Base-by-base conservation (phyloP, 1,140 invertebrate genomes). In the Ips nitidus region DNA sequence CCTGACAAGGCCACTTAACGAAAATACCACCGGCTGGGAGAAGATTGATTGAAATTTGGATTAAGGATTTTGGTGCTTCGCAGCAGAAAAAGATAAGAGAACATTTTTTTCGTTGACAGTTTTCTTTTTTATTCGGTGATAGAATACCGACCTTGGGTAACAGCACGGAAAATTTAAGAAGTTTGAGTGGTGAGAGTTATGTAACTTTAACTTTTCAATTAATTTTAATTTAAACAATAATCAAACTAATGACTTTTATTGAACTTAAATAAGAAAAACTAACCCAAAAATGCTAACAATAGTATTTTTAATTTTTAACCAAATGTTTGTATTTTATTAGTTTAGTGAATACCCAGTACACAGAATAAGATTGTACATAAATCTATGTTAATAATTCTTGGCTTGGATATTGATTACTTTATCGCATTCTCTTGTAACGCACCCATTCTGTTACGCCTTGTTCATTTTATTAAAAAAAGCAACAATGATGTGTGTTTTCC, bases 31-130 rank as follows among this genome's bases (percentile, higher is more conserved):
- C 47, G 8, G 7, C 22, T 59, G 38, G 57, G 41, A 55, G 5
- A 59, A 61, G 59, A 61, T 61, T 61, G 47, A 61, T 61, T 61
- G 59, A 61, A 47, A 61, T 61, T 61, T 61, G 59, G 59, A 61
- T 61, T 61, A 61, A 39, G 45, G 42, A 50, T 61, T 61, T 61
- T 37, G 4, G 22, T 45, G 8, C 38, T 22, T 22, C 38, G 57
- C 57, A n/a, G 8, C 38, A 59, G 22, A 59, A 59, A 59, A 59
- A 7, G 39, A 59, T n/a, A 59, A n/a, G 41, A 36, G 38, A n/a
- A 40, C 3, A n/a, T 39, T 59, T 59, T 59, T 41, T 55, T 22
- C 37, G 2, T 37, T 6, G 37, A 55, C 8, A 36, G 2, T n/a
- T 55, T 55, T 53, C 37, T 55, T 2, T 55, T 50, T 50, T 1